These are phyloP conservation scores for Bombus breviceps DNA, from an alignment of 1,140 invertebrate genomes.

Conservation along the genomic window DNA sequence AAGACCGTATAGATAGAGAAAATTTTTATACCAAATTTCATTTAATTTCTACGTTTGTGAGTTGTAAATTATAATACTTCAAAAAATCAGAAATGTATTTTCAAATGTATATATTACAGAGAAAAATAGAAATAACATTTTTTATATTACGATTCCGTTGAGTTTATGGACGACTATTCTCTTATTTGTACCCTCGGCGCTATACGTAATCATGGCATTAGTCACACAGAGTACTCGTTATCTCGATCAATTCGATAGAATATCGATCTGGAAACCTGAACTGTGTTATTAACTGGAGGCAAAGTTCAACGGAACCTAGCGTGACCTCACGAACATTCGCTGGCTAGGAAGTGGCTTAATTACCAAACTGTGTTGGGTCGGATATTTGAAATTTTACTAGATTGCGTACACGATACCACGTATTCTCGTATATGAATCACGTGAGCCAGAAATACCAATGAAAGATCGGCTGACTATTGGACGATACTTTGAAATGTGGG, in stretches of 20 bases:
- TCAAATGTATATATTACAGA: too few species aligned
- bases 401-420: slow-evolving; percentile 10
- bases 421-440: slow-evolving; percentile 53
- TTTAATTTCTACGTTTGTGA: neutral
- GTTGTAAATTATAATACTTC: too few species aligned
- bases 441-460: slow-evolving; percentile 54
- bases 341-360: slow-evolving; percentile 32
- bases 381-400: slow-evolving; percentile 19
- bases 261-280: slow-evolving; percentile 37
- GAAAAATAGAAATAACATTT: too few species aligned
- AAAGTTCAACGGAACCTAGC: slow-evolving; percentile 53
- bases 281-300: slow-evolving; percentile 40
- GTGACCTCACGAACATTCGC: slow-evolving; percentile 30
- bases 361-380: slow-evolving; percentile 30
- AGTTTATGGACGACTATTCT: neutral
- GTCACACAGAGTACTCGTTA: neutral
- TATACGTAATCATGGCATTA: neutral
- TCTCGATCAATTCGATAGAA: slow-evolving; percentile 36
- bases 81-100: too few species aligned
- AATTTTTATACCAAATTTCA: neutral
- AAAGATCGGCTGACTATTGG: slow-evolving; percentile 46
- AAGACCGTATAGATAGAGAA: too few species aligned
- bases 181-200: neutral
- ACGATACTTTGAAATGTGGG: slow-evolving; percentile 47
- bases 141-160: too few species aligned